A percentile compares a stretch with the other conserved stretches of the same genome.
phyloP scores from a whole-genome alignment of 35 echinoderm and acorn worm genomes.

The Ophioderma brevispina region DNA sequence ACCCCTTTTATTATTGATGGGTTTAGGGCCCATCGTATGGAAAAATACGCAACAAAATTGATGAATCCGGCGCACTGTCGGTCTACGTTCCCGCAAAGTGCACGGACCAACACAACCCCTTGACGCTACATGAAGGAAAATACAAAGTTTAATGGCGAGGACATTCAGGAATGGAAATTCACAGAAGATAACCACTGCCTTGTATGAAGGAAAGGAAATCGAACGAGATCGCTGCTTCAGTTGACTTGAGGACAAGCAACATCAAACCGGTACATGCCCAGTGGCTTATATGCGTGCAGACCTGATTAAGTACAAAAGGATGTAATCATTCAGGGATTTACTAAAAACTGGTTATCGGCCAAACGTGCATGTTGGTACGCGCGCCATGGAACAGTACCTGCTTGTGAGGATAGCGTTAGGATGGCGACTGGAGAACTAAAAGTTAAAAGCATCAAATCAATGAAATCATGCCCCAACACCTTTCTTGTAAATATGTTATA shows the following conservation, averaged over 20 bases:
- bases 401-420: background rate
- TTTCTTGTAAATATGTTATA: no score
- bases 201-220: constrained; percentile 18
- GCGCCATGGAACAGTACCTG: no score
- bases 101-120: constrained; percentile 48
- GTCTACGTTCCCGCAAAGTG: constrained; percentile 48
- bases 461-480: no score
- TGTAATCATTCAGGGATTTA: background rate
- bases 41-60: constrained; percentile 22
- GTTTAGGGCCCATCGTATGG: constrained; percentile 29
- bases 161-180: constrained; percentile 38
- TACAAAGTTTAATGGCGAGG: no score
- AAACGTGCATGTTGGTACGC: no score
- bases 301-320: background rate
- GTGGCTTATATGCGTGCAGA: constrained; percentile 10
- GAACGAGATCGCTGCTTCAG: constrained; percentile 17
- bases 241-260: constrained; percentile 28
- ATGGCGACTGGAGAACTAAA: no score
- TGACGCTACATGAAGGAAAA: background rate
- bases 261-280: constrained; percentile 23
- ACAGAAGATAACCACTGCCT: background rate
- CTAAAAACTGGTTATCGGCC: no score
- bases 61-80: background rate
- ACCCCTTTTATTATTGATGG: constrained; percentile 47
- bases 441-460: no score